phyloP scores from a whole-genome alignment of 2,797 vertebrate genomes.

The Zalophus californianus region DNA sequence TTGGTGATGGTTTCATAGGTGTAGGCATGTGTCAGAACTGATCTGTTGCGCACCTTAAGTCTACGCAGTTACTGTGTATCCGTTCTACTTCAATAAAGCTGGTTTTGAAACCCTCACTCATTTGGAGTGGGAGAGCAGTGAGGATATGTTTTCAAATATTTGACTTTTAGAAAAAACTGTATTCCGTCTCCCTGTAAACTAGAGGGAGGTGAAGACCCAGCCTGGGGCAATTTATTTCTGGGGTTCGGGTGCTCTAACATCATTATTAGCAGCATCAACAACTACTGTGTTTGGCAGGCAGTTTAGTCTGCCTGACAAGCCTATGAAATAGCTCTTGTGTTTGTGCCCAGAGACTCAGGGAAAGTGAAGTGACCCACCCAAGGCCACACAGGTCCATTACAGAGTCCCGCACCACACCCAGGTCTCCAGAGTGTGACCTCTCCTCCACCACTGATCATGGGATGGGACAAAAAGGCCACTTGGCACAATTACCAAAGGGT shows the following conservation, averaged over 20 bases:
- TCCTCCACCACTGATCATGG: too few relatives aligned
- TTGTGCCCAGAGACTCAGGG: not conserved
- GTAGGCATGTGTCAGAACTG: fast-evolving
- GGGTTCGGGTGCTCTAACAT: not conserved
- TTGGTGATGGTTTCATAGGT: not conserved
- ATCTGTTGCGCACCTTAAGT: fast-evolving
- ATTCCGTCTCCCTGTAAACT: not conserved
- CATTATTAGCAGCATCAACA: not conserved
- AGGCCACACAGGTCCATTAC: not conserved
- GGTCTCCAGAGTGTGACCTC: not conserved
- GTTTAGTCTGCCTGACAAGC: fast-evolving
- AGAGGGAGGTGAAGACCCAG: not conserved
- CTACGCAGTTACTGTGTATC: fast-evolving
- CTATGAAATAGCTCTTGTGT: not conserved
- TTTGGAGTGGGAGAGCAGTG: not conserved
- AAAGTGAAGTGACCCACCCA: not conserved
- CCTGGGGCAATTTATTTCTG: not conserved
- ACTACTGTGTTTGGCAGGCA: fast-evolving
- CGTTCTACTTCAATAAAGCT: not conserved
- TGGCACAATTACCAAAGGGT: not conserved
- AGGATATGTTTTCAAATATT: not conserved
- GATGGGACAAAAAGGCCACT: not conserved
- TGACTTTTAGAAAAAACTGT: not conserved
- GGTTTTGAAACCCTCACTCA: too few relatives aligned
- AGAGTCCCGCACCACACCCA: not conserved